phyloP scores from a whole-genome alignment of 2,888 invertebrate species.

The Clunio marinus region DNA sequence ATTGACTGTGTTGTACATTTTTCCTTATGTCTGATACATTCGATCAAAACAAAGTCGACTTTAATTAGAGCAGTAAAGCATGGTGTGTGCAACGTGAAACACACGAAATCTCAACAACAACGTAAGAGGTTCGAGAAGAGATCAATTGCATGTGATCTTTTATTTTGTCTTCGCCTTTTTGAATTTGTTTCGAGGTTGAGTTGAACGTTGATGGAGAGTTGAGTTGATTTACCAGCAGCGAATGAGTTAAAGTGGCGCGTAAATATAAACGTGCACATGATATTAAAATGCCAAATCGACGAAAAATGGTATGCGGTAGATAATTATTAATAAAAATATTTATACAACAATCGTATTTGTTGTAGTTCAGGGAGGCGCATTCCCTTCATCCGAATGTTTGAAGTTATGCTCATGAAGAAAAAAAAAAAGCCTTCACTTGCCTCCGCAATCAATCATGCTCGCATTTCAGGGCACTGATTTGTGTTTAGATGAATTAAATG shows the following conservation, averaged over 20 bases:
- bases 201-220: background rate
- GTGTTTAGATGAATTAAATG: no score
- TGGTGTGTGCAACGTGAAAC: background rate
- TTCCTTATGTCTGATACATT: background rate
- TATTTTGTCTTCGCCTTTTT: background rate
- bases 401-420: no score
- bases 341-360: background rate
- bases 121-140: background rate
- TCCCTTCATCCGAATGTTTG: no score
- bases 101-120: background rate
- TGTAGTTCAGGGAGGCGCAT: background rate
- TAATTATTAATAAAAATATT: constrained; percentile 35
- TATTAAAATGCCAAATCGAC: background rate
- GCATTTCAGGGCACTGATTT: constrained; percentile 34
- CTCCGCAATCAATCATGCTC: constrained; percentile 36
- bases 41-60: constrained; percentile 36
- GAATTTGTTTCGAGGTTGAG: background rate
- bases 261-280: background rate
- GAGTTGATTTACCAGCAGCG: background rate
- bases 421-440: constrained; percentile 6
- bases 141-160: constrained; percentile 17
- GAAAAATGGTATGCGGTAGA: background rate
- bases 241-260: background rate
- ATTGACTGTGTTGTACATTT: background rate
- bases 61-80: constrained; percentile 24